Evolutionary conservation across 2,888 invertebrate genomes (phyloP), one percentile per base, ranked within the genome.

Genomic region (Tachystola acroxantha): DNA sequence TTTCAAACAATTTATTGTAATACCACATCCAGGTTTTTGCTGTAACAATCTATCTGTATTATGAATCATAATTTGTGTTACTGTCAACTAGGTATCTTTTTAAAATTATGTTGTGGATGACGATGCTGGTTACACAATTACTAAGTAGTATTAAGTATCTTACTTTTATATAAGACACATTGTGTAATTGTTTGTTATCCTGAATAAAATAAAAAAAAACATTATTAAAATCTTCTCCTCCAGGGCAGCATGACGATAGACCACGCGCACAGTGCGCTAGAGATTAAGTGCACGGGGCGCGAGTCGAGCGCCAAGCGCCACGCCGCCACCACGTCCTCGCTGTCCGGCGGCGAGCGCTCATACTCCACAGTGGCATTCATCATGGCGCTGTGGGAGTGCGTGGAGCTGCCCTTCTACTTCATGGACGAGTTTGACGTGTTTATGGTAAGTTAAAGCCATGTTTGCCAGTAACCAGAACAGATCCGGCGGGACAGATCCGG

Each of bases 361-460:
- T 99, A 94, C 81, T 93, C 96, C n/a, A 98, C 98, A 0, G 94
- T 98, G 7, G 95, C 96, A 22, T 95, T 98, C 72, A 90, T 99
- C 48, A 91, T 98, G 77, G 91, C 98, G 19, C 88, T 99, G 20
- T 99, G 99, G 99, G 93, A 95, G 41, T 93, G 94, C 48, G 94
- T 96, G 61, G 93, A 94, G 61, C 91, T 96, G 59, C 98, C 99
- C 0, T 98, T 99, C 80, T 94, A 94, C 88, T 92, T 97, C 73
- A 88, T 98, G 53, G 98, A 98, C 74, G 98, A 99, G 88, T 98
- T 97, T 68, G 98, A 98, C 65, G 97, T 98, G 0, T 98, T 96
- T 67, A 97, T 98, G 94, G 97, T 95, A 65, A 45, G 61, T 11
- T 9, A 3, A 4, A n/a, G n/a, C n/a, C n/a, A n/a, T n/a, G n/a